A percentile compares a stretch with the other conserved stretches of the same genome.
phyloP scores from a whole-genome alignment of 1,140 invertebrate species.

The Thaumetopoea pityocampa region DNA sequence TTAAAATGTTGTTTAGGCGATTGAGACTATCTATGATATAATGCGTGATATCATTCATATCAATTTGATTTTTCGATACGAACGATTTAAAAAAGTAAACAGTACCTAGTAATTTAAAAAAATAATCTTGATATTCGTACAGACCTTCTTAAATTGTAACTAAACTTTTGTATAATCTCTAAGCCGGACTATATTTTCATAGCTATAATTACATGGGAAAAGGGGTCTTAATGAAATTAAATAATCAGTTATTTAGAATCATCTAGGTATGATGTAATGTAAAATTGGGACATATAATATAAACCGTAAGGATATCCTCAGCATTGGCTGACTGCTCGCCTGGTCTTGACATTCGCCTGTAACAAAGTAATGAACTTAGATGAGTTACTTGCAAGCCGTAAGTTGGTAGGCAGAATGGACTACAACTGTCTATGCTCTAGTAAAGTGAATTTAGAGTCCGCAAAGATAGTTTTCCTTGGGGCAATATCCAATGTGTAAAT shows the following conservation, averaged over 20 bases:
- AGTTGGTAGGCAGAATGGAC: too few relatives aligned
- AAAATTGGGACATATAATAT: constrained; percentile 26
- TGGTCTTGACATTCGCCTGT: constrained; percentile 67
- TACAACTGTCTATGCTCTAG: too few relatives aligned
- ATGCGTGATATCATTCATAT: neutral
- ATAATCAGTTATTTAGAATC: constrained; percentile 37
- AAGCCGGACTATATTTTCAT: constrained; percentile 24
- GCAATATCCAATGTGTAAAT: too few relatives aligned
- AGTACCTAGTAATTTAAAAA: constrained; percentile 2
- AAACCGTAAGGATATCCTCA: constrained; percentile 27
- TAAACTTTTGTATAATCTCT: constrained; percentile 18
- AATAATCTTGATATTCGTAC: constrained; percentile 9
- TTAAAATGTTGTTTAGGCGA: constrained; percentile 21
- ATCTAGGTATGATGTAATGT: constrained; percentile 55
- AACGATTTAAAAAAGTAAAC: constrained; percentile 2
- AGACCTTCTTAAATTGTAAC: constrained; percentile 14
- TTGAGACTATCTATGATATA: constrained; percentile 34
- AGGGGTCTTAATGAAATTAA: constrained; percentile 23
- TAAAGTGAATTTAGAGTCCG: too few relatives aligned
- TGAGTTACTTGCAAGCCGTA: too few relatives aligned
- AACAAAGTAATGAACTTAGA: constrained; percentile 14
- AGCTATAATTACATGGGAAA: constrained; percentile 32
- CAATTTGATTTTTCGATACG: neutral
- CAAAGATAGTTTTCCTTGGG: too few relatives aligned
- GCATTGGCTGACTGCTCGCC: constrained; percentile 38